phyloP scores from a whole-genome alignment of 2,888 invertebrate genomes.

The Oegoconia quadripuncta region DNA sequence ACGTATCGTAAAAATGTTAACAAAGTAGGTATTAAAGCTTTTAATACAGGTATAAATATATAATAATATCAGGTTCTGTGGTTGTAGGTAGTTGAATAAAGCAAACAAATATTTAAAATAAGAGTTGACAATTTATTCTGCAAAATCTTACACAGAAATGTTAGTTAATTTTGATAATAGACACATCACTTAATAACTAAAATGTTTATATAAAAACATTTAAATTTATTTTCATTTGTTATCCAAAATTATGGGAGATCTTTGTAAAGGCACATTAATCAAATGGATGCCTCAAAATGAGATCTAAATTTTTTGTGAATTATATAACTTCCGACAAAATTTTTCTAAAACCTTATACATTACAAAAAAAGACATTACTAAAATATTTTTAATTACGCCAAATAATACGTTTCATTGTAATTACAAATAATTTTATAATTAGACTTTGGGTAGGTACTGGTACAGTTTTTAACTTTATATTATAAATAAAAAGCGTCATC shows the following conservation, averaged over 20 bases:
- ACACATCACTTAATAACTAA: slow-evolving; percentile 41
- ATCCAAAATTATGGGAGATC: slow-evolving; percentile 70
- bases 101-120: too few species aligned
- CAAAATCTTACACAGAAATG: slow-evolving; percentile 53
- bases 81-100: slow-evolving; percentile 12
- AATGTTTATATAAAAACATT: slow-evolving; percentile 45
- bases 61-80: too few species aligned
- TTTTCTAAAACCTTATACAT: slow-evolving; percentile 44
- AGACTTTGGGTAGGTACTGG: slow-evolving; percentile 51
- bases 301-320: slow-evolving; percentile 67
- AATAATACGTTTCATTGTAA: slow-evolving; percentile 56
- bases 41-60: too few species aligned
- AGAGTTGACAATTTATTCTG: slow-evolving; percentile 55
- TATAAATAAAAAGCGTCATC: slow-evolving; percentile 39
- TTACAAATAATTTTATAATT: slow-evolving; percentile 31
- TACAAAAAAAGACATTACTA: slow-evolving; percentile 10
- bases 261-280: slow-evolving; percentile 48
- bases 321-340: slow-evolving; percentile 51
- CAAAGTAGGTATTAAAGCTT: too few species aligned
- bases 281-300: slow-evolving; percentile 57
- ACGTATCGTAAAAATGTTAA: too few species aligned
- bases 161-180: slow-evolving; percentile 53
- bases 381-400: slow-evolving; percentile 45
- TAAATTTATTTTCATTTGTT: slow-evolving; percentile 37
- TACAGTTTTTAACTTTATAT: slow-evolving; percentile 26